These are phyloP conservation scores for Thecophora atra DNA, from an alignment of 2,888 invertebrate species.

Conservation along the genomic window DNA sequence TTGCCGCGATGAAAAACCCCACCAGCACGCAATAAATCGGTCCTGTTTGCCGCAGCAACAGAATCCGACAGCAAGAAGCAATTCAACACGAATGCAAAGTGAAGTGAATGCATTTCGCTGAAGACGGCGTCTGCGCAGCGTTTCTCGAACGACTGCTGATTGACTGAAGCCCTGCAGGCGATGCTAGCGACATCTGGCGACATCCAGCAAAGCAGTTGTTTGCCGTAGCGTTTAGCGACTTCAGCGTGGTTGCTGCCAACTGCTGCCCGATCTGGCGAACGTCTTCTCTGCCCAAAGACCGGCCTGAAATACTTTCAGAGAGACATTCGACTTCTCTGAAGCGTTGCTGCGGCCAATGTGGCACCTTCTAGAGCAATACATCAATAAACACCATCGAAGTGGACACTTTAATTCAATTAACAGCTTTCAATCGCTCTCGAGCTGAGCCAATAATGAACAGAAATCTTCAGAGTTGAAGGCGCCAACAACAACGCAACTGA, in stretches of 20 bases:
- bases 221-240: constrained; percentile 10
- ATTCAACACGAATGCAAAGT: background rate
- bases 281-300: background rate
- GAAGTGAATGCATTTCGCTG: background rate
- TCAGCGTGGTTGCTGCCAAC: background rate
- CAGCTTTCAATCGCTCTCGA: constrained; percentile 42
- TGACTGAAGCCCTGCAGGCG: background rate
- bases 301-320: background rate
- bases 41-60: background rate
- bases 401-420: constrained; percentile 53
- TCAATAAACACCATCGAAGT: constrained; percentile 2
- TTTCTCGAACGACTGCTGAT: background rate
- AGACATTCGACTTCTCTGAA: background rate
- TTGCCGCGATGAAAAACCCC: constrained; percentile 49
- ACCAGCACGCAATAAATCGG: background rate
- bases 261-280: background rate
- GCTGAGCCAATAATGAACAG: constrained; percentile 14
- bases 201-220: background rate
- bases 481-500: background rate
- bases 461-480: background rate
- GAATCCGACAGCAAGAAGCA: too few species aligned
- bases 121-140: background rate
- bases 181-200: background rate
- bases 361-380: background rate
- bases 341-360: too few species aligned